Conservation (phyloP, 1,140 invertebrate genomes). For the Listronotus bonariensis region DNA sequence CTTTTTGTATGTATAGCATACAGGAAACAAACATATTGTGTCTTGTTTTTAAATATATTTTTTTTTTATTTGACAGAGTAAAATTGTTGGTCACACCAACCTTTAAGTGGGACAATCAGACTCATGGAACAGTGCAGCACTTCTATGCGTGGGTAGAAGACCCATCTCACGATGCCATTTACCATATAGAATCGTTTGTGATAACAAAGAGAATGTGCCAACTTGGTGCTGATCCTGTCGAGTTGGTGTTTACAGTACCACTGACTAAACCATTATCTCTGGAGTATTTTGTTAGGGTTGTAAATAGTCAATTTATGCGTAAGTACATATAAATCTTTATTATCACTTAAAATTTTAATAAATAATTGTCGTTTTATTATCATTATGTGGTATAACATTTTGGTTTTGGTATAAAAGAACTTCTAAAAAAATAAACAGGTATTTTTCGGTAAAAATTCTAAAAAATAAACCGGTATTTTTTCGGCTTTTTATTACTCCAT, state of each 20-base stretch:
- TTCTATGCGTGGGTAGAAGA: constrained; percentile 99
- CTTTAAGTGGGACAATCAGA: constrained; percentile 89
- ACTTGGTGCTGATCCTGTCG: constrained; percentile 69
- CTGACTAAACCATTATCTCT: constrained; percentile 87
- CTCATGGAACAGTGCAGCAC: constrained; percentile 85
- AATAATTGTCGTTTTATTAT: no score
- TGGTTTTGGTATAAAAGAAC: no score
- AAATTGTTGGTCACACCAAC: constrained; percentile 79
- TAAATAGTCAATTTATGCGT: constrained; percentile 91
- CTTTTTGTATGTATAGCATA: no score
- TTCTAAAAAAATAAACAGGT: no score
- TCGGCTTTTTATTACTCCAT: no score
- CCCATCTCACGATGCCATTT: constrained; percentile 90
- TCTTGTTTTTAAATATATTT: no score
- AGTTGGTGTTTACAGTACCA: constrained; percentile 95
- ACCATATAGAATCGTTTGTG: constrained; percentile 94
- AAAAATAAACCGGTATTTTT: no score
- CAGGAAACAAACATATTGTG: no score
- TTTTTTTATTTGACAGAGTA: constrained; percentile 65
- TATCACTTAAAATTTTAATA: background rate
- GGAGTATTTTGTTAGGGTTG: constrained; percentile 88
- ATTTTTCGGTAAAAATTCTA: no score
- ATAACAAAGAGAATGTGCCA: constrained; percentile 85
- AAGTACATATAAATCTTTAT: no score
- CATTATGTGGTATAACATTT: no score